Base-by-base conservation (phyloP, 2,113 vertebrate genomes). In the Dunckerocampus dactyliophorus region DNA sequence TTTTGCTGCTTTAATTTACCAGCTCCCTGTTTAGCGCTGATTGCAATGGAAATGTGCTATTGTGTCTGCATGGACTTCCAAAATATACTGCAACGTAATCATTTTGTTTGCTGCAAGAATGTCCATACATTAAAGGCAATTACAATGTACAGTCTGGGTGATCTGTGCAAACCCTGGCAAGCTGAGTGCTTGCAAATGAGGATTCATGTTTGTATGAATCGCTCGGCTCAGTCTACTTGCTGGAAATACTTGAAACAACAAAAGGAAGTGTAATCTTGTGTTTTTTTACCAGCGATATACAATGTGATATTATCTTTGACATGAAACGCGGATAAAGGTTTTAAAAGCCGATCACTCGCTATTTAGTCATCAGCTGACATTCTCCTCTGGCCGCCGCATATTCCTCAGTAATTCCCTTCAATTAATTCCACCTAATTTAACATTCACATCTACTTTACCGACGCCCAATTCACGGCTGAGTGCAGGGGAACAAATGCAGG, bases 1-100 rank as follows among this genome's bases (percentile, higher is more conserved):
- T 98, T 98, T 98, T 98, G 93, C 95, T 93, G 95, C 94, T 93
- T 93, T 94, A 98, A 97, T 98, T 98, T 98, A 93, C 92, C 91
- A 92, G 93, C 94, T 95, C 94, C 92, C 93, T 94, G 95, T 95
- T 93, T 93, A 91, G 88, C 94, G 89, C 94, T 98, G 95, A 98
- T 98, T 98, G 94, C 94, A 92, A 94, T 94, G 94, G 92, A 97
- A 96, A 94, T 95, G 92, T 95, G 76, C 86, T 82, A 91, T 91
- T 91, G 90, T 91, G 78, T 85, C 85, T 88, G 80, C 79, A 75
- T 83, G 84, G 89, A 87, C 87, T 84, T 75, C 45, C 79, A 82
- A 82, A 89, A 87, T 86, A 89, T 89, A 88, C 84, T 88, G 82
- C 87, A 83, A 82, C 67, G 79, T 83, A 86, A 87, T 89, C 84